These are phyloP conservation scores for Pitta sordida DNA, from an alignment of 2,113 vertebrate species.

Conservation along the genomic window DNA sequence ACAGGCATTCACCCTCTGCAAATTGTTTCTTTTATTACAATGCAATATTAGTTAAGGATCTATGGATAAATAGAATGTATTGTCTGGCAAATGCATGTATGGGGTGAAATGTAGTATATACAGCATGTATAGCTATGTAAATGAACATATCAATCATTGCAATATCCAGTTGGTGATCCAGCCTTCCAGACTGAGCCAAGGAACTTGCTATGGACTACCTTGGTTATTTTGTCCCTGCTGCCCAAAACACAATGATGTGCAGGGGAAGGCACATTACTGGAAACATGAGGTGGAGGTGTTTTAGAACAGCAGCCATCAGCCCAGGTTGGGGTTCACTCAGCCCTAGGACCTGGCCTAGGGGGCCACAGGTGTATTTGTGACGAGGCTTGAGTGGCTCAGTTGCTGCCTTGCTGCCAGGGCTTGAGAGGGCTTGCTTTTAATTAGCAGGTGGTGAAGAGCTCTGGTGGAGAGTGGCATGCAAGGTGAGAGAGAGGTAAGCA, in stretches of 20 bases:
- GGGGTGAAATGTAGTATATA: neutral
- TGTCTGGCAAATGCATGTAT: neutral
- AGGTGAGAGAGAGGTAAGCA: neutral
- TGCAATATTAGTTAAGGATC: neutral
- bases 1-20: slow-evolving; percentile 49
- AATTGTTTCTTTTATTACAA: neutral
- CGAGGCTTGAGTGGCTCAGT: neutral
- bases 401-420: neutral
- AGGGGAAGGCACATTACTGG: neutral
- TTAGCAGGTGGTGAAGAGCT: neutral
- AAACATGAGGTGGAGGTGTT: neutral
- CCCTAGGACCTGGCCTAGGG: neutral
- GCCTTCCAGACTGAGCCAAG: neutral
- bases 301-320: neutral
- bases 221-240: neutral
- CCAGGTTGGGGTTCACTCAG: neutral
- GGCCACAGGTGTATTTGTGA: neutral
- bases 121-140: neutral
- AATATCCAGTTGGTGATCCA: neutral
- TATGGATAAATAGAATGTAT: neutral
- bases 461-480: fast-evolving
- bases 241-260: neutral
- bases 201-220: neutral
- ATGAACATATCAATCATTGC: neutral
- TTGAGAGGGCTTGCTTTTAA: neutral